A percentile compares a stretch with the other conserved stretches of the same genome.
Evolutionary conservation across 2,797 vertebrate species (phyloP).

Genomic region (Pantherophis vulpinus): DNA sequence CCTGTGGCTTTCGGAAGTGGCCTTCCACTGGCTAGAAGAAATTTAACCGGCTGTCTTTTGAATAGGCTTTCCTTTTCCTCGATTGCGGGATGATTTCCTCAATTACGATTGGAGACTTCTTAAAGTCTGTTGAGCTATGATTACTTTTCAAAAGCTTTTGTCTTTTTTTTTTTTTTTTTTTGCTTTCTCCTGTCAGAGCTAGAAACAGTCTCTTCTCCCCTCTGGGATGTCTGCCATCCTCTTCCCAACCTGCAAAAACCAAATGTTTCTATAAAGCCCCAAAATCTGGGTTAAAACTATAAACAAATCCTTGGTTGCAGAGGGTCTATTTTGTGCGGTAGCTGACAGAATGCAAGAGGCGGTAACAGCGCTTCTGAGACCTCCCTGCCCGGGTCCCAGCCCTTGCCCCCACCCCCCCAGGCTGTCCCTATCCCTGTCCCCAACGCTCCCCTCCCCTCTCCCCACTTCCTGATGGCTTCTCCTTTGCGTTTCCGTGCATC

Average conservation of each 20-base stretch:
- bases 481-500: conserved; percentile 58
- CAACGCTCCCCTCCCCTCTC: background rate
- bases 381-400: background rate
- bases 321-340: background rate
- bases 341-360: background rate
- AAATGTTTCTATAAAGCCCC: background rate
- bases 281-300: too few species aligned
- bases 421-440: conserved; percentile 23
- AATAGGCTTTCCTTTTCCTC: background rate
- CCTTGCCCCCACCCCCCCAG: too few species aligned
- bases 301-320: background rate
- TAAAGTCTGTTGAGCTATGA: background rate
- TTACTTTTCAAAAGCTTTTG: background rate
- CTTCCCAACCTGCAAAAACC: background rate
- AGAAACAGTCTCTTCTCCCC: background rate
- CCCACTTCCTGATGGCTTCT: background rate
- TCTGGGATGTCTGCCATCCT: background rate
- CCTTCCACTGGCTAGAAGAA: background rate
- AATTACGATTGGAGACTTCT: background rate
- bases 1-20: background rate
- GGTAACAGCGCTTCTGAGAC: background rate
- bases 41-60: background rate
- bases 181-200: background rate
- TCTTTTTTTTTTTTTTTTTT: background rate
- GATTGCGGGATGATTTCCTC: too few species aligned